Evolutionary conservation across 1,140 invertebrate genomes (phyloP), one percentile per base, ranked within the genome.

Genomic region (Tetragnatha versicolor): DNA sequence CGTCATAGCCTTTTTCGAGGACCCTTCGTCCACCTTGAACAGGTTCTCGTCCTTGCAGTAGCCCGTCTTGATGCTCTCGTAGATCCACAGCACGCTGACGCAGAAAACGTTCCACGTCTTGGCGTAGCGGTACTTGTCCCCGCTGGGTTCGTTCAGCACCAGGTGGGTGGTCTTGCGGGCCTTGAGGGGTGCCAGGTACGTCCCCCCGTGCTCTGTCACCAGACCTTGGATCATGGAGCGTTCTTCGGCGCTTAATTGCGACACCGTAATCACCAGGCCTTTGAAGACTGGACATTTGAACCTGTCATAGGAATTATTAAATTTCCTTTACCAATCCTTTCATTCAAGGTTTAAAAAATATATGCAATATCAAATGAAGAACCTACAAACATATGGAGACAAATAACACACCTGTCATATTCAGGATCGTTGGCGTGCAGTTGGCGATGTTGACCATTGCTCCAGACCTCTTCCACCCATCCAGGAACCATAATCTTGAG

Each of bases 391-490:
- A n/a, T n/a, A n/a, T n/a, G n/a, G n/a, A n/a, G n/a, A n/a, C n/a
- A n/a, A n/a, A n/a, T n/a, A n/a, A n/a, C n/a, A n/a, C n/a, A n/a
- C n/a, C n/a, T n/a, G n/a, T n/a, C n/a, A n/a, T n/a, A n/a, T n/a
- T n/a, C n/a, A n/a, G n/a, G n/a, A n/a, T 93, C 91, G 5, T 87
- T 87, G 7, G 90, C 92, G 55, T 87, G 85, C 1, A 93, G 83
- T 80, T 89, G 89, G n/a, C 89, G 86, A 47, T 86, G 86, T 35
- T 89, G 84, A 63, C 83, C 82, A 27, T 86, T 86, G 35, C 93
- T 86, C 94, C 94, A 97, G 1, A 95, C 90, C 6, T 89, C 89
- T 68, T 91, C 84, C 2, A 97, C 88, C 94, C 95, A 97, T 14
- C 90, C 87, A 12, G 89, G 87, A n/a, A 89, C 88, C 90, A 96